phyloP scores from a whole-genome alignment of 2,797 vertebrate genomes.

The Enoplosus armatus region DNA sequence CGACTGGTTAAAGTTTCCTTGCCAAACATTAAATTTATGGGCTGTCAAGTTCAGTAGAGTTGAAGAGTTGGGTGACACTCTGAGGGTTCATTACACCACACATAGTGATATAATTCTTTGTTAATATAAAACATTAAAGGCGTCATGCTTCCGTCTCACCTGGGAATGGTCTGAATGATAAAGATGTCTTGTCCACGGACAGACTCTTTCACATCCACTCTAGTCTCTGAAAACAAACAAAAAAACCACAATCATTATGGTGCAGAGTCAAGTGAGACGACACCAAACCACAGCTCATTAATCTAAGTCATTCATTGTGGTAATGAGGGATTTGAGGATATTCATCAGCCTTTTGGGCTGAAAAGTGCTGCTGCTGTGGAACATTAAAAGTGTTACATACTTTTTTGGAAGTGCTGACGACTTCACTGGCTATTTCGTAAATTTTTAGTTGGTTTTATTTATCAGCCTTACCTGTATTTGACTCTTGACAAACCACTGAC shows the following conservation, averaged over 20 bases:
- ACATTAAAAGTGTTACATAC: too few species aligned
- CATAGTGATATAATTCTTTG: not conserved
- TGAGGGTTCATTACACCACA: not conserved
- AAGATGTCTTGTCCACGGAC: constrained; percentile 98
- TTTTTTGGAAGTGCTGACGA: too few species aligned
- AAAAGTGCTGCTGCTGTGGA: too few species aligned
- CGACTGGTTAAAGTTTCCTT: too few species aligned
- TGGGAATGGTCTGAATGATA: constrained; percentile 98
- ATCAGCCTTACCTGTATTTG: constrained; percentile 89
- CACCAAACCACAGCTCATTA: not conserved
- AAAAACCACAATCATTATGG: not conserved
- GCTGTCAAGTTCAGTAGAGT: not conserved
- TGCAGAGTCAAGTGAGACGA: not conserved
- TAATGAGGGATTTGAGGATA: not conserved
- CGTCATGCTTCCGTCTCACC: constrained; percentile 79
- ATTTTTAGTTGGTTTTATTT: too few species aligned
- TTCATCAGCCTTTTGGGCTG: constrained; percentile 35
- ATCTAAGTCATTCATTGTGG: not conserved
- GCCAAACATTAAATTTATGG: too few species aligned
- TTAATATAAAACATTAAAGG: not conserved
- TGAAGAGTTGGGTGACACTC: not conserved
- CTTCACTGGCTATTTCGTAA: too few species aligned
- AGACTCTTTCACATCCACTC: constrained; percentile 97
- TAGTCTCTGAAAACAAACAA: constrained; percentile 88
- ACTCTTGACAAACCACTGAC: constrained; percentile 95